Conservation (phyloP, 53 echinoderm and acorn worm species). For the Pentamera pediparva region DNA sequence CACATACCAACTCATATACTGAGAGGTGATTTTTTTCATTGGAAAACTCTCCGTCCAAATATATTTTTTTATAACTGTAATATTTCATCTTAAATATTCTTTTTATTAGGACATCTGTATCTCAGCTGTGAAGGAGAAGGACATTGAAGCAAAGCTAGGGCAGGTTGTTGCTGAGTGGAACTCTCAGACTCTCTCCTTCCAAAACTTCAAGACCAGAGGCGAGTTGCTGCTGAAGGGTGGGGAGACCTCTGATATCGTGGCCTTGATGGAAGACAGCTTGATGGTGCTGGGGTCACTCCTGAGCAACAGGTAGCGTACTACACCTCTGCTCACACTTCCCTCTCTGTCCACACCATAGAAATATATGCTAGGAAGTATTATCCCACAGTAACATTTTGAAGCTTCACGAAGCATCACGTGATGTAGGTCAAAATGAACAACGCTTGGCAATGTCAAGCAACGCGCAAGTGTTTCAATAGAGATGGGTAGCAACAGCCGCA, state of each 20-base stretch:
- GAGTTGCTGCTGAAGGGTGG: constrained; percentile 88
- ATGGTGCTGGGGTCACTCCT: constrained; percentile 96
- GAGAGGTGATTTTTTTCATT: background rate
- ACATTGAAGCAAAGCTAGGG: constrained; percentile 92
- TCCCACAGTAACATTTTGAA: too few relatives aligned
- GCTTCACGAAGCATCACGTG: too few relatives aligned
- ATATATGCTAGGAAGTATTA: too few relatives aligned
- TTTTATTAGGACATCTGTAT: constrained; percentile 93
- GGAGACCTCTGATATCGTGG: constrained; percentile 86
- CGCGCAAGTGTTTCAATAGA: too few relatives aligned
- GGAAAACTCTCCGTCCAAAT: background rate
- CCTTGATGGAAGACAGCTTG: constrained; percentile 96
- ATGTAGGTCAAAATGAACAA: background rate
- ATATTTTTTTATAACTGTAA: background rate
- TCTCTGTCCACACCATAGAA: too few relatives aligned
- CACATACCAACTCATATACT: background rate
- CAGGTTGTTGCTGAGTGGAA: constrained; percentile 96
- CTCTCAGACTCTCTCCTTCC: constrained; percentile 70
- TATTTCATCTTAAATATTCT: background rate
- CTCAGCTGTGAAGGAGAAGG: constrained; percentile 96
- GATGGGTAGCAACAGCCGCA: too few relatives aligned
- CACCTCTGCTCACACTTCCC: background rate
- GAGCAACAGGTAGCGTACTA: constrained; percentile 67
- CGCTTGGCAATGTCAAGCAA: too few relatives aligned
- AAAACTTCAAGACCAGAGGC: constrained; percentile 83